Percentiles rank a stretch among this genome's conserved stretches.
Evolutionary conservation across 2,888 invertebrate species (phyloP).

Genomic region (Tenthredo distinguenda): DNA sequence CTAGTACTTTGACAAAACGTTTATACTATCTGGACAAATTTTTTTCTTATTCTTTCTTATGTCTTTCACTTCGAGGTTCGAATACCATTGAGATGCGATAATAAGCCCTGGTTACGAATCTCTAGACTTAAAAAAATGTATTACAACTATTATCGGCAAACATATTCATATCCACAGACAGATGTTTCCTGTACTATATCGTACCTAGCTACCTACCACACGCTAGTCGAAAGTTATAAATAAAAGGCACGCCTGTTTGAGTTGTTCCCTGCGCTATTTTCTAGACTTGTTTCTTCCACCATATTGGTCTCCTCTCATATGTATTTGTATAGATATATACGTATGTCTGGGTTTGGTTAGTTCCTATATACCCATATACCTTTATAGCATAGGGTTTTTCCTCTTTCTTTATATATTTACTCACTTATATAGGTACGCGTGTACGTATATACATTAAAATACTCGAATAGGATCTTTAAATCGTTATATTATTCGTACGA

Average conservation of each 20-base stretch:
- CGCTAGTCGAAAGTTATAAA: slow-evolving; percentile 38
- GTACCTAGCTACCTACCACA: not conserved
- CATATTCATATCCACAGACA: not conserved
- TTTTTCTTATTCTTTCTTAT: not conserved
- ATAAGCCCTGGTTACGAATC: too few relatives aligned
- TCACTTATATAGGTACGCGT: too few relatives aligned
- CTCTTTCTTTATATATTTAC: too few relatives aligned
- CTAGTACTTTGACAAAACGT: too few relatives aligned
- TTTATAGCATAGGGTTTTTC: too few relatives aligned
- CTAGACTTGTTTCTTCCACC: not conserved
- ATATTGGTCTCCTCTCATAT: not conserved
- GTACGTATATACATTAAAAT: too few relatives aligned
- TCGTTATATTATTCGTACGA: too few relatives aligned
- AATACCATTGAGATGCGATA: too few relatives aligned
- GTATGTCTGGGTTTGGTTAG: not conserved
- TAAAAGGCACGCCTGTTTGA: slow-evolving; percentile 33
- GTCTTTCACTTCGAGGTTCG: too few relatives aligned
- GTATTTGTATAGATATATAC: not conserved
- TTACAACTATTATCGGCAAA: not conserved
- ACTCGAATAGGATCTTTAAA: too few relatives aligned
- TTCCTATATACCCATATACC: not conserved
- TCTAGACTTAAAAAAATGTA: too few relatives aligned
- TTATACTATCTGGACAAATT: too few relatives aligned
- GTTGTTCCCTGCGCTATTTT: slow-evolving; percentile 19
- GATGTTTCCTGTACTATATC: slow-evolving; percentile 9